These are phyloP conservation scores for Phaedon cochleariae DNA, from an alignment of 2,888 invertebrate genomes.

Conservation along the genomic window DNA sequence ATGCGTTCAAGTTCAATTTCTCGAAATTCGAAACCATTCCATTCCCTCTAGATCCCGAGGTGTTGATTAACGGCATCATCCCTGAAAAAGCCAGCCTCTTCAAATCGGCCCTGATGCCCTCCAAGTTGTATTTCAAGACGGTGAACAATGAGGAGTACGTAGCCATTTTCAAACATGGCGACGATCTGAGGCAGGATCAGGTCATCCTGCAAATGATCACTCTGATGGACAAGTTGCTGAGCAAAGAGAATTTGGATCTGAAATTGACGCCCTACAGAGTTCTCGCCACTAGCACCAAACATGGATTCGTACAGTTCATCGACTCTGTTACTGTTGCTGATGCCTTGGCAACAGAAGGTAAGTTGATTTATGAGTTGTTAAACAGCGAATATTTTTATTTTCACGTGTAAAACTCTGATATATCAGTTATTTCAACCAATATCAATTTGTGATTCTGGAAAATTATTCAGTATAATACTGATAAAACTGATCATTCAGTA, in stretches of 20 bases:
- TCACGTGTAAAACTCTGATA: conserved; percentile 52
- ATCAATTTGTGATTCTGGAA: too few species aligned
- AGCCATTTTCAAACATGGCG: conserved; percentile 97
- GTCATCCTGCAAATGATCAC: conserved; percentile 97
- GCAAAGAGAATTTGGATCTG: conserved; percentile 94
- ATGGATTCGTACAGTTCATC: conserved; percentile 96
- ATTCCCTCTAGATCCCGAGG: conserved; percentile 92
- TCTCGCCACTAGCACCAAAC: conserved; percentile 93
- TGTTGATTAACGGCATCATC: conserved; percentile 84
- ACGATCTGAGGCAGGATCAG: conserved; percentile 97
- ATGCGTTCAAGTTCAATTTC: conserved; percentile 86
- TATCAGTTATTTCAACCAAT: too few species aligned
- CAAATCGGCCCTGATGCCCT: conserved; percentile 97
- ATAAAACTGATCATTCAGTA: too few species aligned
- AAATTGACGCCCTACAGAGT: conserved; percentile 96
- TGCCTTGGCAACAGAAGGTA: conserved; percentile 83
- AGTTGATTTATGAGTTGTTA: conserved; percentile 8
- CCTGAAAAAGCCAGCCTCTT: conserved; percentile 92
- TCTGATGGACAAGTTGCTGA: conserved; percentile 94
- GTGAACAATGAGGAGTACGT: conserved; percentile 85
- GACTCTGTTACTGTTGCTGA: conserved; percentile 94
- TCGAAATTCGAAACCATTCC: conserved; percentile 91
- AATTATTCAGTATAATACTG: too few species aligned
- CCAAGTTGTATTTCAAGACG: conserved; percentile 87
- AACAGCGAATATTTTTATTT: background rate